Base-by-base conservation (phyloP, 2,888 invertebrate species). In the Oscheius sp. region DNA sequence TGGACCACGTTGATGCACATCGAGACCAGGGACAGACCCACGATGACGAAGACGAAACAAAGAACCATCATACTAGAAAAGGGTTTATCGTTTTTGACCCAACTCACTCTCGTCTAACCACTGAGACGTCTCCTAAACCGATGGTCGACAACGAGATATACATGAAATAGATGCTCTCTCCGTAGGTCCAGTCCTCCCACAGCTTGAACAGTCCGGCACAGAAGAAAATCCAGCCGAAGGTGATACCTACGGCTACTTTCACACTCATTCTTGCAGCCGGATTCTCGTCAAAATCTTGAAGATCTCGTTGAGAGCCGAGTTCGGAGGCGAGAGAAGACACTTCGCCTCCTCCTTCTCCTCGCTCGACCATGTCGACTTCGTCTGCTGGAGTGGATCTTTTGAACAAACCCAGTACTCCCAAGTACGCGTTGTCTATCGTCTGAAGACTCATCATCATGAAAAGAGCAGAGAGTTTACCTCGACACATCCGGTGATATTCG, bases 181-280 rank as follows among this genome's bases (percentile, higher is more conserved):
- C 83, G 79, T 90, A 90, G 29, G 82, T 87, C 91, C 91, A 91
- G 35, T 93, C 93, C 90, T 97, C 96, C 95, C 96, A 96, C 88
- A 93, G 91, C 2, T 94, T 93, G 90, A 98, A 98, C 66, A 98
- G 92, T 89, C 94, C 92, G 1, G 96, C 96, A 37, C 97, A 97
- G 76, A 95, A 94, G 89, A 95, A 93, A 73, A 95, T 93, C 90
- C 94, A 94, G 89, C 94, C 93, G 83, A 95, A 93, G 92, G 96
- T 95, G 81, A 96, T 94, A 70, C 94, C 92, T 37, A 87, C 70
- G n/a, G 88, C 87, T 33, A 86, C 76, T 50, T 82, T 82, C 4
- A 82, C 82, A 77, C 82, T 82, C 82, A 82, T 82, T 50, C 79
- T n/a, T 0, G 80, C 78, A 2, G 21, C 53, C 66, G 75, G 70